A percentile compares a stretch with the other conserved stretches of the same genome.
Conservation (phyloP, 2,113 vertebrate genomes). For the Sinocyclocheilus grahami region DNA sequence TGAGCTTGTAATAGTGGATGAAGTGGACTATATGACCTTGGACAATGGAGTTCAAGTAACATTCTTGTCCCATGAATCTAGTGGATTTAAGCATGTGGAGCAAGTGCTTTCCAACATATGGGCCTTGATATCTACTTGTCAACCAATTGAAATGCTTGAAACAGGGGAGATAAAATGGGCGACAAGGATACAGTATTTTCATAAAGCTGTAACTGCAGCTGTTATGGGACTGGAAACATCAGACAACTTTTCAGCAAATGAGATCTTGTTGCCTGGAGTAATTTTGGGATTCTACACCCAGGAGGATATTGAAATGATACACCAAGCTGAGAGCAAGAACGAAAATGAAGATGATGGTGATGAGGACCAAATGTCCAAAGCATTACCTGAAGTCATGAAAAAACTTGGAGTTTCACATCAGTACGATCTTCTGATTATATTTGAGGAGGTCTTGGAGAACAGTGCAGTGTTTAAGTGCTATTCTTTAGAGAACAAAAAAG, state of each 20-base stretch:
- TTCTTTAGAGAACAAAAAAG: constrained; percentile 39
- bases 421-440: constrained; percentile 38
- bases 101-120: constrained; percentile 55
- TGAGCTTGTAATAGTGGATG: too few relatives aligned
- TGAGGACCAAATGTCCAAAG: not conserved
- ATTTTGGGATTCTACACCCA: constrained; percentile 44
- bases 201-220: constrained; percentile 38
- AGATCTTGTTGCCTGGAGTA: constrained; percentile 40
- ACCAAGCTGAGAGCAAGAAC: not conserved
- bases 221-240: constrained; percentile 30
- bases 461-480: constrained; percentile 4
- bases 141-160: constrained; percentile 49
- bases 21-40: too few relatives aligned
- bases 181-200: constrained; percentile 51
- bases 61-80: constrained; percentile 55
- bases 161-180: constrained; percentile 49
- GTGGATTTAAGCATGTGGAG: constrained; percentile 55
- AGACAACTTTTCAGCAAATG: not conserved
- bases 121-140: constrained; percentile 46
- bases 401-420: constrained; percentile 49
- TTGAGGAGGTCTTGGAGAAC: constrained; percentile 45
- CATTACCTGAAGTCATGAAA: constrained; percentile 38
- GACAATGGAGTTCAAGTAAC: not conserved
- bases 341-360: too few relatives aligned
- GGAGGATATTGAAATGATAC: constrained; percentile 31